Base-by-base conservation (phyloP, 2,797 vertebrate species). In the Diceros bicornis region DNA sequence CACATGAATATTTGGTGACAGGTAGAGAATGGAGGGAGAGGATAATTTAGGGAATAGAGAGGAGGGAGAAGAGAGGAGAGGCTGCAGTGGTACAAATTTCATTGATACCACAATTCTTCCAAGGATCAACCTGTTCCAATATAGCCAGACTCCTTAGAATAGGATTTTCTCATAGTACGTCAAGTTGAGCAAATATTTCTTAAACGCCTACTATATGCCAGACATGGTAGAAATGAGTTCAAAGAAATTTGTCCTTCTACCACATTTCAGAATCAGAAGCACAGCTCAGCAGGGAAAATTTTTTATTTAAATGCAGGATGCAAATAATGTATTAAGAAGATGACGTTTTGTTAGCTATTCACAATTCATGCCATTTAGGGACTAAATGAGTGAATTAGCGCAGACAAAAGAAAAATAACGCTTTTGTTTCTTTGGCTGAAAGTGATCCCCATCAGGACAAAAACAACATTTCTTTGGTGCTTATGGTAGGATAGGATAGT, bases 351-450 rank as follows among this genome's bases (percentile, higher is more conserved):
- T 84, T 83, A 25, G 5, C 9, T n/a, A 61, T 75, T 95, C 69
- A 69, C 8, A 68, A 44, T 82, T 29, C 44, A 93, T 81, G 25
- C 17, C 10, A 52, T 47, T 66, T 41, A 59, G 14, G 7, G 55
- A 64, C 41, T 85, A 89, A 85, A 37, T 52, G 17, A 62, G 57
- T 57, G 34, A 91, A 89, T 10, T 62, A 84, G 6, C 81, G 16
- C 11, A 88, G 47, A 82, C 12, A 71, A 94, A 82, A 77, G 83
- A 62, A 25, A 88, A 86, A 92, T 83, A 47, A 78, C 18, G 69
- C 55, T 11, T 87, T 59, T 23, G 4, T 57, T 72, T 85, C 18
- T 93, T 75, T 91, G 21, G 29, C 50, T 88, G 57, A 86, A 83
- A 86, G 13, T 90, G 16, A 92, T 75, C 17, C 69, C n/a, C 8